Evolutionary conservation across 2,113 vertebrate genomes (phyloP), one percentile per base, ranked within the genome.

Genomic region (Cranoglanis bouderius): DNA sequence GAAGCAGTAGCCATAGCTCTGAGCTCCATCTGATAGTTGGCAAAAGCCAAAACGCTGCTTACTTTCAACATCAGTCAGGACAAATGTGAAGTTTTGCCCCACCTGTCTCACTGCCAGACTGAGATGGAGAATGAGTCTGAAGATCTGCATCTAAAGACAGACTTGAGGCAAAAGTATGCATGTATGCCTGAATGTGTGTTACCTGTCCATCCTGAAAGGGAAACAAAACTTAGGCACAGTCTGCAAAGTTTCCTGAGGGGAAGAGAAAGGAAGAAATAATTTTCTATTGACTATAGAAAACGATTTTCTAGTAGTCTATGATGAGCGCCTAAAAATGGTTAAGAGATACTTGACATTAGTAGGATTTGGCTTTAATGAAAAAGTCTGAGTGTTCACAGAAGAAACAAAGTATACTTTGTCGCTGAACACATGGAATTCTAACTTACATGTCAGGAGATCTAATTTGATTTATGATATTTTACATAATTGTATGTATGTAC

Each of bases 31-130:
- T 90, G 98, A 99, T 91, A 99, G 97, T 83, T 98, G 98, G 88
- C 98, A 99, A 94, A 99, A 99, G 8, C 98, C 98, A 87, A 99
- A 99, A 89, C 98, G 96, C 95, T 99, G 98, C 92, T 99, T 99
- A 96, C 98, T 99, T 94, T 99, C 97, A 93, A 99, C 97, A 96
- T 99, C 98, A 88, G 98, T 99, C 94, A 99, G 95, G 90, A 99
- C 98, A 92, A 99, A 99, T 0, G 98, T 99, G 92, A 99, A 99
- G 95, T 99, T 98, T 95, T 99, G 98, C 78, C 97, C 98, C 40
- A 98, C 97, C 92, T 98, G 97, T 93, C 96, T 97, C 77, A 97
- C 95, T 67, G 96, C 93, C 92, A 96, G 95, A 93, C 98, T 99
- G 96, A 92, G 12, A 83, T 9, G 65, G 16, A 72, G 40, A 88